Base-by-base conservation (phyloP, 1,140 invertebrate genomes). In the Drosophila erecta region DNA sequence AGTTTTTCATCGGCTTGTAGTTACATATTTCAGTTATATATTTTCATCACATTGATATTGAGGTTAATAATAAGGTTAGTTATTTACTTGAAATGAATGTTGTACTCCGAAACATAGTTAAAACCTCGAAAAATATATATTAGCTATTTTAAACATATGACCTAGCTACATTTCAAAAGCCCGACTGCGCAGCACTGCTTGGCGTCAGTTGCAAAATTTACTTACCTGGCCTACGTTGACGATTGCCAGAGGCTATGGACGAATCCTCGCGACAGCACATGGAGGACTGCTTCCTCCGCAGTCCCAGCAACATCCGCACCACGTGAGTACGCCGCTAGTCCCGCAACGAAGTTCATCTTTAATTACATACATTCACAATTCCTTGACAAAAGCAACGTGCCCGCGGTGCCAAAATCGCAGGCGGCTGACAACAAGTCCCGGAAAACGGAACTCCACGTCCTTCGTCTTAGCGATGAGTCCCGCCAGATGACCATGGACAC, bases 371-470 rank as follows among this genome's bases (percentile, higher is more conserved):
- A 14, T 65, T n/a, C n/a, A 10, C 24, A 50, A 50, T 47, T 40
- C n/a, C 5, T 22, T 6, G 3, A 1, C 7, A 47, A 15, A 22
- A 87, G 79, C 24, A 85, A 79, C 85, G 76, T 79, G 47, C 89
- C 43, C 10, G 62, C 78, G 10, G 43, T 58, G 12, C 74, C 86
- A n/a, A 78, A 58, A 27, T 75, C 65, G 5, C 69, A 51, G 53
- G 90, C 93, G 30, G 90, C 93, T 24, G 90, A 92, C 27, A 92
- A 92, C 57, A 90, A 73, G 58, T 75, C 74, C 1, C 92, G 95
- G 0, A 96, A 96, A 87, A 95, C 95, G 60, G 95, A 96, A 91
- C 92, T 96, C 87, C 95, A 96, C 80, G 95, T 94, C 6, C 90
- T 96, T 43, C 93, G 93, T 20, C 90, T 96, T 3, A 94, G 93